Evolutionary conservation across 2,797 vertebrate genomes (phyloP), one percentile per base, ranked within the genome.

Genomic region (Oreonectes daqikongensis): DNA sequence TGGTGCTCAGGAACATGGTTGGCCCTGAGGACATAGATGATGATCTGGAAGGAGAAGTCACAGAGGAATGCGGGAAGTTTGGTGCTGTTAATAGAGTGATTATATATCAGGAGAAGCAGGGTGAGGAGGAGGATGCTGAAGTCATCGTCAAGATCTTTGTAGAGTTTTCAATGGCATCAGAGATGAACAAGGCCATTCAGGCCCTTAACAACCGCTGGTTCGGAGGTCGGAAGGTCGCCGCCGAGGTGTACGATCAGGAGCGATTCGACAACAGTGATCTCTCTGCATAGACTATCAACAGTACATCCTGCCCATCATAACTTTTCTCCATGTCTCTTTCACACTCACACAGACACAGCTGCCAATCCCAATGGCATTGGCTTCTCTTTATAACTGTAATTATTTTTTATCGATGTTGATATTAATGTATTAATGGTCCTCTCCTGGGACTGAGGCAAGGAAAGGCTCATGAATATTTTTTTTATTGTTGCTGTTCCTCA

Each of bases 91-190:
- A 94, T 88, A 91, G 95, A 0, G 95, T 97, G 55, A 94, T 97
- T 88, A 96, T 98, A 89, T 97, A 98, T 86, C 96, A 96, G 87
- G 96, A 98, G 90, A 96, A 96, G 75, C 96, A 98, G 85, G 96
- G 96, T 0, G 96, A 98, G 81, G 96, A 98, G 83, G 96, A 95
- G 46, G 95, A 95, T 0, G 95, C 96, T 0, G 96, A 97, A 74
- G 93, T 98, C 88, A 97, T 98, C 0, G 95, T 98, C 17, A 98
- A 98, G 90, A 98, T 98, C 84, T 98, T 98, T 0, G 96, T 98
- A 69, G 95, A 96, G 80, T 97, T 97, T 79, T 95, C 93, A 1
- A 91, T 93, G 81, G 94, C 90, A 0, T 89, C 92, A 0, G 95
- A 97, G 90, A 96, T 95, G 86, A 94, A 96, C 88, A 95, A 94